Base-by-base conservation (phyloP, 1,140 invertebrate genomes). In the Sycophila sp. region DNA sequence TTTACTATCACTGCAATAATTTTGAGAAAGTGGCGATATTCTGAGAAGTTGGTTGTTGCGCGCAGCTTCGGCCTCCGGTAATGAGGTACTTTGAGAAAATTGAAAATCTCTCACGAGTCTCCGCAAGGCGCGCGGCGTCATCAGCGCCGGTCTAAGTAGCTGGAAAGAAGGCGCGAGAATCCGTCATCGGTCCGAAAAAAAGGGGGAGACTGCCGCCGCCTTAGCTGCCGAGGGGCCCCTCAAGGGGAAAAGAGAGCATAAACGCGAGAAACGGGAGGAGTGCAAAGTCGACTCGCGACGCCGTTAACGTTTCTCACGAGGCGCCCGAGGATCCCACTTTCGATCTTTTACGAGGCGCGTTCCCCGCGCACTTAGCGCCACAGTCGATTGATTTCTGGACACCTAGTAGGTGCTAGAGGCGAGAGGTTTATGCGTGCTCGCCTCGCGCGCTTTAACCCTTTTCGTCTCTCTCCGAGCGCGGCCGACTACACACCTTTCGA, bases 351-450 rank as follows among this genome's bases (percentile, higher is more conserved):
- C 66, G 66, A 69, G 55, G 55, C 58, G 56, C 32, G 13, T 22
- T 60, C 24, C 34, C 24, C 30, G 55, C 55, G 19, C 55, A 7
- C 7, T 24, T 22, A 36, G 17, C 34, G 56, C 47, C 49, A 42
- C 59, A 38, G 5, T 42, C 59, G 68, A 70, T 70, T 63, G 68
- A 63, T 70, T 70, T 70, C 68, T 70, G 58, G 67, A 69, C 67
- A 69, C 67, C 59, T 69, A 53, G n/a, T 15, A 28, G 36, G 15
- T 10, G 65, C 26, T 13, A 38, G 32, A 47, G 32, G 47, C 28
- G 26, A 45, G 8, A 34, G 45, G 65, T 45, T 58, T 67, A 58
- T 58, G 38, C 30, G 42, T 47, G 19, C 42, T 47, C 19, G n/a
- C n/a, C n/a, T n/a, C 42, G 4, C 17, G 10, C 11, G n/a, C n/a